phyloP scores from a whole-genome alignment of 2,888 invertebrate genomes.

The Acheta domesticus region DNA sequence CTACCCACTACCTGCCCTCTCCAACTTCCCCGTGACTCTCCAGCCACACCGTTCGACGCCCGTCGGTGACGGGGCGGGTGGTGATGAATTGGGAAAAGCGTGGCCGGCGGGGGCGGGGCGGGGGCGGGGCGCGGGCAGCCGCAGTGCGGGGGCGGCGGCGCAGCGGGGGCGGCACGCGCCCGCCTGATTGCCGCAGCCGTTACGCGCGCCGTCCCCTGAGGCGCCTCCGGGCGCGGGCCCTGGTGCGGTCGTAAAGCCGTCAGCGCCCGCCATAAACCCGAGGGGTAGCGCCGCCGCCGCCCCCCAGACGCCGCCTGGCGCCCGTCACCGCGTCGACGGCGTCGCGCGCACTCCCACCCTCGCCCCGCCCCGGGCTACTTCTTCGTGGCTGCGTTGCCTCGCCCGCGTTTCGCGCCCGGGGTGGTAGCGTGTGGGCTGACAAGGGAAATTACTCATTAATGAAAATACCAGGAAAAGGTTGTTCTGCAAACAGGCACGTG shows the following conservation, averaged over 20 bases:
- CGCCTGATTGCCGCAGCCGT: slow-evolving; percentile 9
- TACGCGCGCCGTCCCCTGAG: background rate
- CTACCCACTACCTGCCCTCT: too few species aligned
- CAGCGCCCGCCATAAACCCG: slow-evolving; percentile 6
- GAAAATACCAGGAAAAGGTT: too few species aligned
- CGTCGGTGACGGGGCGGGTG: too few species aligned
- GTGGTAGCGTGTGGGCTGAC: too few species aligned
- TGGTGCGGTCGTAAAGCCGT: background rate
- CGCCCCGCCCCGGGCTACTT: background rate
- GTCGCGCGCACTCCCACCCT: background rate
- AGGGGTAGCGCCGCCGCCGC: background rate
- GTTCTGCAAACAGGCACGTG: too few species aligned
- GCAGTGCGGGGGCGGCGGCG: background rate
- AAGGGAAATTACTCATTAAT: too few species aligned
- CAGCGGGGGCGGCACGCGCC: background rate
- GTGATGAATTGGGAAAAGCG: too few species aligned
- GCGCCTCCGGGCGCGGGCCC: background rate
- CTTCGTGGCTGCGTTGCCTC: too few species aligned
- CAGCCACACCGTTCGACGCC: too few species aligned
- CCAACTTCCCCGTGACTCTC: too few species aligned
- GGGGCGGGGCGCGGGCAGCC: background rate
- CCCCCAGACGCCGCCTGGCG: background rate
- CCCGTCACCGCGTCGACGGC: background rate
- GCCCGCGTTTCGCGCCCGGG: too few species aligned
- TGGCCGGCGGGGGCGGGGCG: too few species aligned